A percentile compares a stretch with the other conserved stretches of the same genome.
Evolutionary conservation across 2,888 invertebrate genomes (phyloP).

Genomic region (Thera obeliscata): DNA sequence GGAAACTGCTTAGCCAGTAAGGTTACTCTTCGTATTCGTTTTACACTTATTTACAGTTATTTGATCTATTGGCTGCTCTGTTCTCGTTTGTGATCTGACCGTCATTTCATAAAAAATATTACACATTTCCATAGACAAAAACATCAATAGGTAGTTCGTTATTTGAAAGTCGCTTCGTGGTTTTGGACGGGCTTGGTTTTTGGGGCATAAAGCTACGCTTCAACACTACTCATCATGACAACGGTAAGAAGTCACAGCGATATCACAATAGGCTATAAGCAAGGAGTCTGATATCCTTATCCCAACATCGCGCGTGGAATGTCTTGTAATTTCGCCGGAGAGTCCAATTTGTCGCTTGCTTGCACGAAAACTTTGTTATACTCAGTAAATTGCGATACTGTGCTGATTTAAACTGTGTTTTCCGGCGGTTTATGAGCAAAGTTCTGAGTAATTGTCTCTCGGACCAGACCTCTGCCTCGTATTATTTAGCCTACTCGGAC

Average conservation of each 20-base stretch:
- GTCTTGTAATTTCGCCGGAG: constrained; percentile 24
- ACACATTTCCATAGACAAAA: no score
- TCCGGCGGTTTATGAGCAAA: constrained; percentile 55
- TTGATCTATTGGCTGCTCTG: no score
- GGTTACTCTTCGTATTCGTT: no score
- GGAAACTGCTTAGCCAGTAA: no score
- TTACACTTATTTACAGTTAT: no score
- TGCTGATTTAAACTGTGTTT: constrained; percentile 55
- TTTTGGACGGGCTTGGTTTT: constrained; percentile 7
- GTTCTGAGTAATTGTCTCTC: constrained; percentile 54
- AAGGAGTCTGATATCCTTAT: constrained; percentile 18
- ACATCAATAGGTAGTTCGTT: no score
- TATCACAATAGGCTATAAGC: constrained; percentile 15
- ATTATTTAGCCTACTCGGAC: constrained; percentile 33
- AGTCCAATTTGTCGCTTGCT: constrained; percentile 38
- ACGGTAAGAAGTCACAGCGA: constrained; percentile 2
- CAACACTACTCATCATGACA: constrained; percentile 14
- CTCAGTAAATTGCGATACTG: constrained; percentile 44
- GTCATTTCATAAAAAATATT: no score
- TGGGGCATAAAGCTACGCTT: constrained; percentile 5
- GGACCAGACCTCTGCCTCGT: constrained; percentile 39
- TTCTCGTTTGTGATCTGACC: no score
- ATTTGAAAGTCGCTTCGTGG: not conserved
- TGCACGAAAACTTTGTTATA: constrained; percentile 39
- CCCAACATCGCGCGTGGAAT: constrained; percentile 22